phyloP scores from a whole-genome alignment of 1,140 invertebrate species.

The Thaumetopoea pityocampa region DNA sequence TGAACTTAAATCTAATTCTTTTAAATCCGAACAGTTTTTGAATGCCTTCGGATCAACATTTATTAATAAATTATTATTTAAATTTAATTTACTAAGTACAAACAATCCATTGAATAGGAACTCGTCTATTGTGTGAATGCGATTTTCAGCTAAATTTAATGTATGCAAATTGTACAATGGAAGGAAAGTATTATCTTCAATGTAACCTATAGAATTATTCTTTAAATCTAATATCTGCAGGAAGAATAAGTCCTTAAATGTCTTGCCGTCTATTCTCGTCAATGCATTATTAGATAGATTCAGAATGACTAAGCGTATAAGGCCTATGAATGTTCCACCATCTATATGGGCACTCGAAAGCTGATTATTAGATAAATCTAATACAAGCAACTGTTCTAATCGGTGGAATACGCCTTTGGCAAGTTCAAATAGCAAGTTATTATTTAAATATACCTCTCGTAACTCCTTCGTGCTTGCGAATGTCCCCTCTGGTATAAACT shows the following conservation, averaged over 20 bases:
- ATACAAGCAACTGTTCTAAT: conserved; percentile 87
- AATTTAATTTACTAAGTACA: conserved; percentile 88
- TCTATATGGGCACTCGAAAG: conserved; percentile 89
- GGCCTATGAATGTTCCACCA: conserved; percentile 88
- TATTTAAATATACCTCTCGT: conserved; percentile 88
- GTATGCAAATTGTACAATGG: conserved; percentile 92
- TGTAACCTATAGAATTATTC: conserved; percentile 91
- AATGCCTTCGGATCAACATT: conserved; percentile 88
- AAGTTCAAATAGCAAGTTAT: conserved; percentile 87
- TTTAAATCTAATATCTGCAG: conserved; percentile 91
- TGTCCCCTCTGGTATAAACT: conserved; percentile 84
- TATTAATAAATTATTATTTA: conserved; percentile 89
- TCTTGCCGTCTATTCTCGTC: conserved; percentile 87
- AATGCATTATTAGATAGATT: conserved; percentile 91
- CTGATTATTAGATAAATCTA: conserved; percentile 94
- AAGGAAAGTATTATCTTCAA: conserved; percentile 91
- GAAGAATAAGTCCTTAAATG: conserved; percentile 92
- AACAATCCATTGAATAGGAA: conserved; percentile 90
- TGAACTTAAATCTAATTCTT: conserved; percentile 91
- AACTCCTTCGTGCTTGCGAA: conserved; percentile 87
- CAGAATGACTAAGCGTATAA: conserved; percentile 89
- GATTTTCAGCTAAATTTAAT: conserved; percentile 90
- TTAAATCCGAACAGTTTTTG: conserved; percentile 91
- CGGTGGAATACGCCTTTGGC: conserved; percentile 88
- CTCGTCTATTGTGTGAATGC: conserved; percentile 86